These are phyloP conservation scores for Caenorhabditis inopinata DNA, from an alignment of 1,140 invertebrate genomes.

Conservation along the genomic window DNA sequence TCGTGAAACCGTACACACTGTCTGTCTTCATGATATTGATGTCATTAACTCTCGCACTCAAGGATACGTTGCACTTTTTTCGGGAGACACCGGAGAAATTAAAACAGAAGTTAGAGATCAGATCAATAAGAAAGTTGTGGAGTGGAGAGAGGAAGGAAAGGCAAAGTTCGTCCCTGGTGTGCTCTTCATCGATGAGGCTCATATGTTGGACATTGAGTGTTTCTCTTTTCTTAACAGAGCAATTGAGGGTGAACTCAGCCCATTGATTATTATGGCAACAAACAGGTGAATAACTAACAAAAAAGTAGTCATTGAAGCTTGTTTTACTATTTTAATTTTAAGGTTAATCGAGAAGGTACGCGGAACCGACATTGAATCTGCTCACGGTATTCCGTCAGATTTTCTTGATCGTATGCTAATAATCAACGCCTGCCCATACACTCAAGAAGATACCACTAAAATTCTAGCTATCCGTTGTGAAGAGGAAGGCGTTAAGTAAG, in stretches of 20 bases:
- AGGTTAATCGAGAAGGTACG: conserved; percentile 74
- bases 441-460: conserved; percentile 71
- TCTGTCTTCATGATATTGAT: conserved; percentile 96
- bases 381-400: conserved; percentile 95
- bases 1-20: conserved; percentile 94
- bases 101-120: conserved; percentile 95
- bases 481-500: conserved; percentile 46
- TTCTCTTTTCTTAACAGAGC: conserved; percentile 97
- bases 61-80: conserved; percentile 94
- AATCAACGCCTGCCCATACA: conserved; percentile 81
- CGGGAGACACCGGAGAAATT: conserved; percentile 97
- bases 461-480: conserved; percentile 41
- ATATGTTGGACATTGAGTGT: conserved; percentile 99
- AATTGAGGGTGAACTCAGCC: conserved; percentile 91
- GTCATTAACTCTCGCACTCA: conserved; percentile 63
- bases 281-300: conserved; percentile 73
- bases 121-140: conserved; percentile 94
- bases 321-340: not conserved
- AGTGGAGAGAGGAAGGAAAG: conserved; percentile 98
- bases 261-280: conserved; percentile 98
- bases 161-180: conserved; percentile 95
- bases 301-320: not conserved
- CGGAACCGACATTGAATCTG: conserved; percentile 87
- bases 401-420: conserved; percentile 92
- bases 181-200: conserved; percentile 73